phyloP scores from a whole-genome alignment of 1,140 invertebrate genomes.

The Lepeophtheirus salmonis region DNA sequence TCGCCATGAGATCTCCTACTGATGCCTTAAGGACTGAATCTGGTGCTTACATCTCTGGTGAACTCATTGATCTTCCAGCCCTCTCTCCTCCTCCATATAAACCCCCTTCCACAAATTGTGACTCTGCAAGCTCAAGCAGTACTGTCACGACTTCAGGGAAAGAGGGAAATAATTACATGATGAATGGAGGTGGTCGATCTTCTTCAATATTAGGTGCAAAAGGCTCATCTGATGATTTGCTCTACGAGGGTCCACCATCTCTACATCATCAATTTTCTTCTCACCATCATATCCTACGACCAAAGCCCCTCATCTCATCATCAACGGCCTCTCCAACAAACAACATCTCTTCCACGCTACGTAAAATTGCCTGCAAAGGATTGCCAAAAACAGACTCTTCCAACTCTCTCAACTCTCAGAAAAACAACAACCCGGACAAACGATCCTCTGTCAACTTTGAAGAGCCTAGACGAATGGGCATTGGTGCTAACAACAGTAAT shows the following conservation, averaged over 20 bases:
- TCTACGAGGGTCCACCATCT: not conserved
- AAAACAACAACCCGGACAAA: conserved; percentile 9
- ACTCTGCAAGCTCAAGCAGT: not conserved
- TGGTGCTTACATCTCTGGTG: conserved; percentile 10
- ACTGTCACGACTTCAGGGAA: not conserved
- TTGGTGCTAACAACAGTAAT: not conserved
- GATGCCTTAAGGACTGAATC: not conserved
- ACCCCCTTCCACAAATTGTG: not conserved
- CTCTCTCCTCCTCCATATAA: conserved; percentile 18
- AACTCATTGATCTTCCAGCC: conserved; percentile 8
- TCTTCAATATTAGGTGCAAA: not conserved
- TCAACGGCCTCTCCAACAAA: too few relatives aligned
- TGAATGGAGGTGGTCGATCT: not conserved
- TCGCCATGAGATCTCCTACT: conserved; percentile 5
- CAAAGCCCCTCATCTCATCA: too few relatives aligned
- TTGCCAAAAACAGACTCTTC: conserved; percentile 8
- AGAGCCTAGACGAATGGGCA: not conserved
- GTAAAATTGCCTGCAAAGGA: not conserved
- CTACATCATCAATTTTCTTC: not conserved
- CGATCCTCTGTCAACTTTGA: conserved; percentile 16
- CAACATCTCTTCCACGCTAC: not conserved
- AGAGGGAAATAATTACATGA: conserved; percentile 10
- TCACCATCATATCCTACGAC: too few relatives aligned
- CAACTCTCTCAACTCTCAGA: conserved; percentile 15
- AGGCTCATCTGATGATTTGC: not conserved